A percentile compares a stretch with the other conserved stretches of the same genome.
phyloP scores from a whole-genome alignment of 2,888 invertebrate genomes.

The Drosophila macrothrix region DNA sequence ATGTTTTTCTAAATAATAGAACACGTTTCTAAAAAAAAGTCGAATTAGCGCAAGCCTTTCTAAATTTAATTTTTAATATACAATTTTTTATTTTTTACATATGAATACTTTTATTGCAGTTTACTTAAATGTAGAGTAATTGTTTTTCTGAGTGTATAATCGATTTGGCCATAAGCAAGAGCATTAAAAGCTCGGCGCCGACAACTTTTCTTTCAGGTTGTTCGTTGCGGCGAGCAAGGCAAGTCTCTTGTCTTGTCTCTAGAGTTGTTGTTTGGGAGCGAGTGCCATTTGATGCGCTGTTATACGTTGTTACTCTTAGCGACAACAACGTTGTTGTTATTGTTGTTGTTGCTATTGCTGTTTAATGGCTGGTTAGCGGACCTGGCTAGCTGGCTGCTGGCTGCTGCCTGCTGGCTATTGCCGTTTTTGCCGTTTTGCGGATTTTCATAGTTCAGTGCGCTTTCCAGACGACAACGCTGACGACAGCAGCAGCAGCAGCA shows the following conservation, averaged over 20 bases:
- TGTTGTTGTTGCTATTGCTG: constrained; percentile 38
- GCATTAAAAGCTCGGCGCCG: not conserved
- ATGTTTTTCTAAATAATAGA: not conserved
- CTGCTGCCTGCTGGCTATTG: constrained; percentile 51
- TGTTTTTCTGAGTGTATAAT: not conserved
- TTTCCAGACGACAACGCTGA: constrained; percentile 75
- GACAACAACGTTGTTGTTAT: constrained; percentile 24
- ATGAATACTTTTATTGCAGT: not conserved
- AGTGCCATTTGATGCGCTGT: constrained; percentile 75
- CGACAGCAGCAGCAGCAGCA: constrained; percentile 51
- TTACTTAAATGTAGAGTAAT: not conserved
- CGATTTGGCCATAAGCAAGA: not conserved
- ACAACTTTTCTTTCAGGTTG: not conserved
- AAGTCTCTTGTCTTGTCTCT: constrained; percentile 32
- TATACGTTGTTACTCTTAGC: constrained; percentile 36
- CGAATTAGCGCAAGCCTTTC: not conserved
- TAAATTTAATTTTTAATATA: not conserved
- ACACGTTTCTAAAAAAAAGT: not conserved
- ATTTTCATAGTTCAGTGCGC: constrained; percentile 82
- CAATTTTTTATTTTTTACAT: not conserved
- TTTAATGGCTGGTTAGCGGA: constrained; percentile 62
- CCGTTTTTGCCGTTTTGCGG: constrained; percentile 59
- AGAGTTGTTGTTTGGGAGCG: constrained; percentile 56
- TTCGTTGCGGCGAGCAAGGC: constrained; percentile 30
- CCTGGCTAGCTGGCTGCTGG: constrained; percentile 47